phyloP scores from a whole-genome alignment of 2,797 vertebrate species.

The Pipistrellus nathusii region DNA sequence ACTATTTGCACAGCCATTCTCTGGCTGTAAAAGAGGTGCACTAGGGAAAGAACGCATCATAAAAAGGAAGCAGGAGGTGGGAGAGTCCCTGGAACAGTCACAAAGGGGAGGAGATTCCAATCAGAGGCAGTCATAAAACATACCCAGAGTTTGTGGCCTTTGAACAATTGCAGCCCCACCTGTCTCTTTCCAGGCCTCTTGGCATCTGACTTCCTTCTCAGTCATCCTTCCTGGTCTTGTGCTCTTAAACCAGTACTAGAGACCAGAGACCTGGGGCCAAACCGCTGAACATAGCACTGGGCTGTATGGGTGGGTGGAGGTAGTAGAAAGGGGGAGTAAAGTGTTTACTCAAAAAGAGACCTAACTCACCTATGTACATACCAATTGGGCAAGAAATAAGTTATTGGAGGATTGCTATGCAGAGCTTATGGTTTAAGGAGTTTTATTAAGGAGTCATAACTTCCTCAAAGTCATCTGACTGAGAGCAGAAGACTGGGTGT shows the following conservation, averaged over 20 bases:
- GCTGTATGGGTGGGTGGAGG: background rate
- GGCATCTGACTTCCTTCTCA: slow-evolving; percentile 42
- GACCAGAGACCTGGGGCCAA: background rate
- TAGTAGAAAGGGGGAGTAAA: background rate
- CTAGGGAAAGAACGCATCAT: background rate
- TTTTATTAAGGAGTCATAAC: background rate
- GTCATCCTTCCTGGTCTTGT: background rate
- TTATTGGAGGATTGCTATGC: background rate
- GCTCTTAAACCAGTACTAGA: background rate
- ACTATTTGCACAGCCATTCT: slow-evolving; percentile 45
- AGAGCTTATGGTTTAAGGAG: background rate
- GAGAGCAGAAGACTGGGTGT: background rate
- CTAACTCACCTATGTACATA: slow-evolving; percentile 44
- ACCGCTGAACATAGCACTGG: background rate
- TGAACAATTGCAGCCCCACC: background rate
- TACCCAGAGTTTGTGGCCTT: slow-evolving; percentile 16
- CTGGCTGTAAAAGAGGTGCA: background rate
- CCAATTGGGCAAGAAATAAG: too few species aligned
- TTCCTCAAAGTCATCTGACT: background rate
- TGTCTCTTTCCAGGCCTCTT: background rate
- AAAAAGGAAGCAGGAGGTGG: slow-evolving; percentile 1
- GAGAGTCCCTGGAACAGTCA: background rate
- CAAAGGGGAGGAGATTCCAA: background rate
- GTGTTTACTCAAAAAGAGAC: fast-evolving
- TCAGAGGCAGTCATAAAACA: slow-evolving; percentile 57